A percentile compares a stretch with the other conserved stretches of the same genome.
phyloP scores from a whole-genome alignment of 1,140 invertebrate species.

The Brachionus rubens region DNA sequence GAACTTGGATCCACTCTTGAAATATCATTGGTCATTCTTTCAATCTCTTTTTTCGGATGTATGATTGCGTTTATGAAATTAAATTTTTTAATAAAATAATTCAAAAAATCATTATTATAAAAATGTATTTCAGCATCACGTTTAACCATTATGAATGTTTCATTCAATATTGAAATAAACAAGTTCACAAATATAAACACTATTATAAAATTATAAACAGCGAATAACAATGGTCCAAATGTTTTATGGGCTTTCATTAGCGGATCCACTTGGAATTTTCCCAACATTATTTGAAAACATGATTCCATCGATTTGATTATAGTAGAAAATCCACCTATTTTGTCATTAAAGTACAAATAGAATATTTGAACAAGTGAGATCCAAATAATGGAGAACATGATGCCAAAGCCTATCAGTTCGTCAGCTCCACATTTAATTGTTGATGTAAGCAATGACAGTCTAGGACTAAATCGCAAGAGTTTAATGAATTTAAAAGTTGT shows the following conservation, averaged over 20 bases:
- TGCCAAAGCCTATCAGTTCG: constrained; percentile 57
- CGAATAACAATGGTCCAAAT: constrained; percentile 1
- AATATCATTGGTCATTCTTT: neutral
- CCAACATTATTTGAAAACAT: constrained; percentile 44
- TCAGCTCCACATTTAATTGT: constrained; percentile 55
- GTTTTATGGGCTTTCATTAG: constrained; percentile 1
- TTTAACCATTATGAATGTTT: constrained; percentile 31
- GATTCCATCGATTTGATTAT: constrained; percentile 28
- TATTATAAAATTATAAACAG: constrained; percentile 18
- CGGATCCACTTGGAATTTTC: constrained; percentile 40
- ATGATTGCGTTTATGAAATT: neutral
- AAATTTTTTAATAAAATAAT: constrained; percentile 26
- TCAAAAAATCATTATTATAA: constrained; percentile 3
- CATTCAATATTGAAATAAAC: constrained; percentile 40
- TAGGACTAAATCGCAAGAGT: constrained; percentile 62
- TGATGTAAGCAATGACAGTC: constrained; percentile 54
- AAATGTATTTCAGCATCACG: constrained; percentile 14
- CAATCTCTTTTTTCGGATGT: neutral
- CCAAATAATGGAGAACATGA: constrained; percentile 60
- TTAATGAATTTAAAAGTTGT: constrained; percentile 63
- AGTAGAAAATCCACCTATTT: constrained; percentile 11
- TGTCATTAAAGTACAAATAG: constrained; percentile 61
- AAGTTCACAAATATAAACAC: constrained; percentile 27
- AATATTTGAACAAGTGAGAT: constrained; percentile 61
- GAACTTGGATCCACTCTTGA: neutral